Percentiles rank a stretch among this genome's conserved stretches.
phyloP scores from a whole-genome alignment of 2,113 vertebrate genomes.

The Petaurus breviceps region DNA sequence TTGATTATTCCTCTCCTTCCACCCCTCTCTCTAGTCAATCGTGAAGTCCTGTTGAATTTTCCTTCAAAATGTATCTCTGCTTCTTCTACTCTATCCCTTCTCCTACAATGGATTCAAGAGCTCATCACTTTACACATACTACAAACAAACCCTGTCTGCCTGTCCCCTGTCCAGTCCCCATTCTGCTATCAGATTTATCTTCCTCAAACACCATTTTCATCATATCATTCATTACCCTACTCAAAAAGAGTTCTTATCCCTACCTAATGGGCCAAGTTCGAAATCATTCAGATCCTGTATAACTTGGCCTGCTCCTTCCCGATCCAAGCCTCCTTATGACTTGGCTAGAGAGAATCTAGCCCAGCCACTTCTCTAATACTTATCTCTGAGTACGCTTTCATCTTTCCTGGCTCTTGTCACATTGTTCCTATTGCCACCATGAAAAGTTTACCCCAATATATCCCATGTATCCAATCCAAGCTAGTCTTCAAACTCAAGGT shows the following conservation, averaged over 20 bases:
- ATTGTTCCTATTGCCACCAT: neutral
- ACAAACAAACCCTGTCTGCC: no score
- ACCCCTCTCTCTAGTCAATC: neutral
- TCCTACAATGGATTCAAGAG: neutral
- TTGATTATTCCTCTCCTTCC: neutral
- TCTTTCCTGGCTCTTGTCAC: neutral
- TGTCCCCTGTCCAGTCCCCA: neutral
- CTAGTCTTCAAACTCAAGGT: neutral
- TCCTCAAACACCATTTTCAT: neutral
- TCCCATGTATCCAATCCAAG: neutral
- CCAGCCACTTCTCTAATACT: neutral
- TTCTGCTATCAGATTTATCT: neutral
- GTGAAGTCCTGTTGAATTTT: neutral
- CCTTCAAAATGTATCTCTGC: neutral
- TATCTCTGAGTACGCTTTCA: neutral
- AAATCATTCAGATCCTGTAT: neutral
- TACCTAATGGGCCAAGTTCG: neutral
- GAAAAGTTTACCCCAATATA: neutral
- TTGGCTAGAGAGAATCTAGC: neutral
- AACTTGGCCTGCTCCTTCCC: neutral
- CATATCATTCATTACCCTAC: neutral
- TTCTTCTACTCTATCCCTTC: neutral
- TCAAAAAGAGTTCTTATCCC: neutral
- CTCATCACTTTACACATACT: neutral
- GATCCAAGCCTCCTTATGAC: neutral